Base-by-base conservation (phyloP, 92 coral and sea anemone genomes). In the Bergia puertoricense region DNA sequence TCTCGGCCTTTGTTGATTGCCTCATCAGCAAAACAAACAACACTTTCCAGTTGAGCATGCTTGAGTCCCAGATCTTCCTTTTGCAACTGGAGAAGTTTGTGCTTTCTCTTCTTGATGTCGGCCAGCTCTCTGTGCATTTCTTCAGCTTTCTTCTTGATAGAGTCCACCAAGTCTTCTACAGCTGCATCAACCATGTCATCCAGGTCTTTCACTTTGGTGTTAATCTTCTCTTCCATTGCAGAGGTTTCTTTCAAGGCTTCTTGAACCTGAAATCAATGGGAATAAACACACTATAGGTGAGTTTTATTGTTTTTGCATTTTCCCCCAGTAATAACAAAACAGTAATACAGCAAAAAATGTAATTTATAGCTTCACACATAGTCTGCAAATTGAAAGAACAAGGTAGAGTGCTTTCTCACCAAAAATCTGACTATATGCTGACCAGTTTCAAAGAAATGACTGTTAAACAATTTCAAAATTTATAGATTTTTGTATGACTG, bases 31-130 rank as follows among this genome's bases (percentile, higher is more conserved):
- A 90, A 90, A 66, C 37, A 36, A 15, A 81, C 69, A 20, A 82
- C 92, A 71, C 92, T 85, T 86, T 86, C 69, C 30, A 90, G 67
- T 79, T 90, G 88, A 23, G 89, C 81, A 16, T 39, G 80, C 54
- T 90, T 79, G 23, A 90, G 62, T 40, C 90, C 89, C 7, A 90
- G 51, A 46, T 73, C 78, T 82, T 80, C 81, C 85, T 86, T 86
- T 65, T 90, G 92, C 22, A 79, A 20, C 9, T 90, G 87, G 22
- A 90, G 86, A 42, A 79, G 66, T 57, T 90, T 90, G 23, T 80
- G 74, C 76, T 85, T 86, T 44, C 65, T 76, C 69, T 81, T 88
- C 62, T 75, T 75, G 9, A 82, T 76, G 41, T 80, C 73, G n/a
- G 88, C 90, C 2, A 90, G 79, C 62, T 90, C 76, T 71, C 38